A percentile compares a stretch with the other conserved stretches of the same genome.
Evolutionary conservation across 2,888 invertebrate genomes (phyloP).

Genomic region (Heliconius cydno): DNA sequence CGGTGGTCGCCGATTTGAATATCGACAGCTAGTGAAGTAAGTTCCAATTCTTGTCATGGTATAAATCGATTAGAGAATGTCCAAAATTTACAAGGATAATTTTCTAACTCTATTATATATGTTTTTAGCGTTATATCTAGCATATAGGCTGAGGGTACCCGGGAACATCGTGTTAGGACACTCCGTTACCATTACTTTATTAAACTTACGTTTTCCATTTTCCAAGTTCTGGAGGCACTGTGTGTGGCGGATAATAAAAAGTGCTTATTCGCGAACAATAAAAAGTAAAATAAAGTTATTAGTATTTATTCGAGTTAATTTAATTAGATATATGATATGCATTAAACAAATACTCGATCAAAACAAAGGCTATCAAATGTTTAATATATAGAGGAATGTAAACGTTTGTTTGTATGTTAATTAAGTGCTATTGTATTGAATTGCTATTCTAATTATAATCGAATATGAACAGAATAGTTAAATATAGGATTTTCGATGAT

Average conservation of each 20-base stretch:
- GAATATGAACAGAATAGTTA: slow-evolving; percentile 27
- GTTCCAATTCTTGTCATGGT: slow-evolving; percentile 18
- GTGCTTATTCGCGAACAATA: no score
- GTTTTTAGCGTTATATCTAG: no score
- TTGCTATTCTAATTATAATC: slow-evolving; percentile 37
- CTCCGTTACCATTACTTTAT: no score
- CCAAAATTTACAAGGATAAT: background rate
- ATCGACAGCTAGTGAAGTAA: slow-evolving; percentile 16
- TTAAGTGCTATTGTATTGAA: slow-evolving; percentile 35
- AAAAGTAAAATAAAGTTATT: no score
- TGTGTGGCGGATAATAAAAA: no score
- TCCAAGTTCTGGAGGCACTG: no score
- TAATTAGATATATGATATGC: no score
- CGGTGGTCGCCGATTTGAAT: slow-evolving; percentile 28
- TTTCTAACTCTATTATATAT: background rate
- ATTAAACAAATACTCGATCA: background rate
- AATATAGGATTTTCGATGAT: background rate
- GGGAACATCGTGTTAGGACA: no score
- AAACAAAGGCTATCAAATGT: slow-evolving; percentile 22
- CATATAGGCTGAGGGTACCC: no score
- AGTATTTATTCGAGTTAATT: no score
- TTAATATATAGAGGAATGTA: slow-evolving; percentile 33
- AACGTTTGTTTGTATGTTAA: slow-evolving; percentile 42
- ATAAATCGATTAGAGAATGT: slow-evolving; percentile 7
- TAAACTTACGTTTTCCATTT: no score